Percentiles rank a stretch among this genome's conserved stretches.
phyloP scores from a whole-genome alignment of 2,113 vertebrate species.

The Sminthopsis crassicaudata region DNA sequence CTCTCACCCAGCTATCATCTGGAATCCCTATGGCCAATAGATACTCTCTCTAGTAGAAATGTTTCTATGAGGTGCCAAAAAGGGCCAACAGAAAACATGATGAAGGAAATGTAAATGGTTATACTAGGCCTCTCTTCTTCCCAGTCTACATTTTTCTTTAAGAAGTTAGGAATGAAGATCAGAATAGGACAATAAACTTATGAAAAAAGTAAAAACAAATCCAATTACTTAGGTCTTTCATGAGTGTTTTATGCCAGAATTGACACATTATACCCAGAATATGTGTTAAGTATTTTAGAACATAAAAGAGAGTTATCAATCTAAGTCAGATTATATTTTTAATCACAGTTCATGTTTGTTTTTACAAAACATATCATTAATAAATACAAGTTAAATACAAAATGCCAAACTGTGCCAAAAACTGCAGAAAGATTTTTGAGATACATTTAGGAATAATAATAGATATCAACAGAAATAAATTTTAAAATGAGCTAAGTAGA shows the following conservation, averaged over 20 bases:
- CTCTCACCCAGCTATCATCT: background rate
- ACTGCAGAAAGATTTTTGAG: slow-evolving; percentile 10
- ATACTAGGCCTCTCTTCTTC: background rate
- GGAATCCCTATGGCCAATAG: background rate
- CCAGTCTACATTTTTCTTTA: background rate
- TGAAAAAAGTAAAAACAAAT: background rate
- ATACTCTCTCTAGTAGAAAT: background rate
- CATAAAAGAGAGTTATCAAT: slow-evolving; percentile 2
- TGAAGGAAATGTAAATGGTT: background rate
- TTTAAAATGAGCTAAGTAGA: background rate
- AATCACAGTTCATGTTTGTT: background rate
- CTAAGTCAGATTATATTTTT: background rate
- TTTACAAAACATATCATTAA: background rate
- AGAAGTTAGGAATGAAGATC: background rate
- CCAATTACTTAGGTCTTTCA: slow-evolving; percentile 21
- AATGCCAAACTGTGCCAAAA: background rate
- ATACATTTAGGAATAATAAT: slow-evolving; percentile 12
- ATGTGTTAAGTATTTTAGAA: slow-evolving; percentile 7
- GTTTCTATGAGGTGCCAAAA: background rate
- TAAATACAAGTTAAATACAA: background rate
- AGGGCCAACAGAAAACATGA: background rate
- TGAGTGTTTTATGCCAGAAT: slow-evolving; percentile 4
- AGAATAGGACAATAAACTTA: background rate
- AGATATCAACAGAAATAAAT: slow-evolving; percentile 4
- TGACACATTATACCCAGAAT: slow-evolving; percentile 4